Evolutionary conservation across 2,888 invertebrate species (phyloP), one percentile per base, ranked within the genome.

Genomic region (Agonopterix arenella): DNA sequence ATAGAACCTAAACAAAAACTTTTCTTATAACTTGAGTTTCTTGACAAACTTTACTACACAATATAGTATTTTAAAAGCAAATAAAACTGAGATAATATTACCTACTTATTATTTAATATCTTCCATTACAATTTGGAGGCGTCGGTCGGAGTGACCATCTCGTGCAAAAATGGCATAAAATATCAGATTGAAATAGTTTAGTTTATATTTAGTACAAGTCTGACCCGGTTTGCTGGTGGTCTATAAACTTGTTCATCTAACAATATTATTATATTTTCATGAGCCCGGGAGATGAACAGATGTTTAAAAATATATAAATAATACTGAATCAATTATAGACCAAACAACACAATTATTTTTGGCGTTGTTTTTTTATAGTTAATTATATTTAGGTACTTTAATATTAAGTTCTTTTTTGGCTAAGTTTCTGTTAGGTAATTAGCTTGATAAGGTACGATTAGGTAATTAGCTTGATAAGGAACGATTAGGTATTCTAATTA

Each of bases 151-250:
- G 47, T 51, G 50, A 58, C 60, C 62, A 66, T 66, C 58, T 54
- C 64, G 64, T 66, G 70, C 66, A 68, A 75, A 76, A 75, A 71
- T 58, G 61, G 60, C 65, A 65, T 75, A 42, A 65, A 67, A 65
- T 57, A 59, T 52, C 52, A 61, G 68, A 73, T 70, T 72, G 73
- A 73, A 70, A 70, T 62, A 61, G 55, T 64, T 70, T 73, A 68
- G 69, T 71, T 70, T 78, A 76, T 77, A 77, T 76, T 77, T 74
- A 76, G 71, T 63, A 64, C 57, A 60, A 50, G 52, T 58, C 58
- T 72, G 74, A 71, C 78, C 80, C 66, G 64, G 65, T 73, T 79
- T 61, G 60, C 62, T 66, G 66, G 70, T 69, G 64, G 66, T 70
- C 72, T 68, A 71, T 74, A 73, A 76, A 76, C 63, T 60, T 56